These are phyloP conservation scores for Amazona ochrocephala DNA, from an alignment of 2,797 vertebrate species.

Conservation along the genomic window DNA sequence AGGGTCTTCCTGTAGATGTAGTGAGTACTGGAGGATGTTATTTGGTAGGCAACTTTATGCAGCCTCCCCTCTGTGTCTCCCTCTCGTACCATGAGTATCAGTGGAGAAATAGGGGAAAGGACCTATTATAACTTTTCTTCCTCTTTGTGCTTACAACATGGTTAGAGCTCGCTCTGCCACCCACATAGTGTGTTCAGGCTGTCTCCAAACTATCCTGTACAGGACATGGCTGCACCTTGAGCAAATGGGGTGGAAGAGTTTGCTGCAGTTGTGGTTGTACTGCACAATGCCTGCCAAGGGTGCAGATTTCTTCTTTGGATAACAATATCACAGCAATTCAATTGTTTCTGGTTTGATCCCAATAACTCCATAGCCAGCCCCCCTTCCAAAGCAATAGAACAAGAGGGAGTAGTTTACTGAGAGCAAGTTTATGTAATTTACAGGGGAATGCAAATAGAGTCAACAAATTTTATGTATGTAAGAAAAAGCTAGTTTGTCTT, in stretches of 20 bases:
- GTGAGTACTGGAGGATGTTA: background rate
- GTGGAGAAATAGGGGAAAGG: background rate
- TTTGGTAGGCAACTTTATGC: background rate
- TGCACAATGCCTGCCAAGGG: background rate
- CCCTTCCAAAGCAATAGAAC: background rate
- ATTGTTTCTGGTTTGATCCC: background rate
- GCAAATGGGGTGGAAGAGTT: background rate
- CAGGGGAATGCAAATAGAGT: background rate
- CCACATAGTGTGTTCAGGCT: accelerated
- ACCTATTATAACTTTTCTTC: background rate
- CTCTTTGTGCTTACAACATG: background rate
- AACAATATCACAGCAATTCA: background rate
- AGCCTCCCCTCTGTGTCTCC: background rate
- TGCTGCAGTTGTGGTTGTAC: background rate
- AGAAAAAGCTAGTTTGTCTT: background rate
- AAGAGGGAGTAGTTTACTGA: background rate
- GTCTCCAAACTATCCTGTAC: background rate
- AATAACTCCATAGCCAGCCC: background rate
- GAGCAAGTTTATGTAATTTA: background rate
- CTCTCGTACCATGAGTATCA: background rate
- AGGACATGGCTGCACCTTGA: background rate
- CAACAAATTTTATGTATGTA: background rate
- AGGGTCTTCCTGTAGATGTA: background rate
- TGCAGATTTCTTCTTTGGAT: background rate
- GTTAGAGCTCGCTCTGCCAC: background rate